Conservation (phyloP, 1,140 invertebrate genomes). For the Drosophila albomicans region DNA sequence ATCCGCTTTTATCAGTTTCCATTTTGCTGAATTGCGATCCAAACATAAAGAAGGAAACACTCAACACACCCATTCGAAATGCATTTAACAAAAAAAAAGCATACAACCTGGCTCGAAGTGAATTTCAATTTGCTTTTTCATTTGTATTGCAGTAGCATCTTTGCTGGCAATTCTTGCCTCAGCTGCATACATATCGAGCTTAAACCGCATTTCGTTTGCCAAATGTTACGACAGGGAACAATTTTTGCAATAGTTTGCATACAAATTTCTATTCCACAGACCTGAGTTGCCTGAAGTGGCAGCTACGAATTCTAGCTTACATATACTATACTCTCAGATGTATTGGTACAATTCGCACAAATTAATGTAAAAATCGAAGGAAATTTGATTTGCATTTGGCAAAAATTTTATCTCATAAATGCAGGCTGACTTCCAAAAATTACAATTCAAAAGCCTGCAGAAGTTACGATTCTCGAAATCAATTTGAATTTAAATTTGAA, state of each 20-base stretch:
- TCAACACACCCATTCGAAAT: constrained; percentile 42
- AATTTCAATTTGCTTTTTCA: constrained; percentile 31
- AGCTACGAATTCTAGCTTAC: constrained; percentile 16
- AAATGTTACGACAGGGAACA: constrained; percentile 65
- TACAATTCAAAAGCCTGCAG: background rate
- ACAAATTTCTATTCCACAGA: constrained; percentile 56
- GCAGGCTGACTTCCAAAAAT: constrained; percentile 38
- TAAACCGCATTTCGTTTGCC: constrained; percentile 62
- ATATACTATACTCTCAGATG: constrained; percentile 7
- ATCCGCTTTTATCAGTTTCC: background rate
- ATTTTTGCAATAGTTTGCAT: constrained; percentile 71
- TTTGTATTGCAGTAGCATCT: constrained; percentile 11
- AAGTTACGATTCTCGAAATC: background rate
- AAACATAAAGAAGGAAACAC: background rate
- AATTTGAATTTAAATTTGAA: background rate
- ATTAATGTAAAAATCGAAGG: constrained; percentile 52
- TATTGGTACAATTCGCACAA: constrained; percentile 54
- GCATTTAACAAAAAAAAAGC: constrained; percentile 36
- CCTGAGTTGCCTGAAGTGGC: constrained; percentile 47
- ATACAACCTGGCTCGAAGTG: constrained; percentile 15
- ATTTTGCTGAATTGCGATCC: background rate
- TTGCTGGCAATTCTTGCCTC: background rate
- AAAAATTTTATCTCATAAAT: constrained; percentile 56
- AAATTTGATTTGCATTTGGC: constrained; percentile 24
- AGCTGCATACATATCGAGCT: constrained; percentile 25